These are phyloP conservation scores for Eilema depressum DNA, from an alignment of 2,888 invertebrate species.

Conservation along the genomic window DNA sequence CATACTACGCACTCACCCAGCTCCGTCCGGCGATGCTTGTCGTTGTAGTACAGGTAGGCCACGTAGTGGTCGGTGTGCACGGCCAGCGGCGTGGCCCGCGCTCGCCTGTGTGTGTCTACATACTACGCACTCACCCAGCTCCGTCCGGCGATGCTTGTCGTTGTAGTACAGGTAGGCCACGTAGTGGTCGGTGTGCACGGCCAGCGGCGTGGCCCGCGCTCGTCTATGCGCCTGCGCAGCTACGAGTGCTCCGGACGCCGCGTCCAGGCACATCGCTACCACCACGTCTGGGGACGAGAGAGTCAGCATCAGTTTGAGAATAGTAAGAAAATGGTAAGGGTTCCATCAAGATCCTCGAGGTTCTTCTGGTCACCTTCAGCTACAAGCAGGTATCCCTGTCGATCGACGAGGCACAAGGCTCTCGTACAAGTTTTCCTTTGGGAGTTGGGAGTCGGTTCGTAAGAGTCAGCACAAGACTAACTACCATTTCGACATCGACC, in stretches of 20 bases:
- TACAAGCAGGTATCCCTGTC: no score
- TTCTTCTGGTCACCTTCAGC: no score
- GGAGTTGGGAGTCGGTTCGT: no score
- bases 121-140: conserved; percentile 87
- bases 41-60: conserved; percentile 97
- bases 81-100: conserved; percentile 91
- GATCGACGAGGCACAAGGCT: no score
- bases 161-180: conserved; percentile 97
- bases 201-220: conserved; percentile 92
- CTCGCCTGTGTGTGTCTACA: conserved; percentile 56
- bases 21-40: conserved; percentile 97
- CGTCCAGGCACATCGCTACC: conserved; percentile 95
- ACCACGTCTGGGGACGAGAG: conserved; percentile 88
- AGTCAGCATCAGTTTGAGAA: not conserved
- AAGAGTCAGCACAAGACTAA: no score
- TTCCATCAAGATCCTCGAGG: no score
- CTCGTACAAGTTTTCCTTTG: no score
- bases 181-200: conserved; percentile 98
- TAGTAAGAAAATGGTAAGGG: not conserved
- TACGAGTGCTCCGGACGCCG: conserved; percentile 95
- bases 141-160: conserved; percentile 96
- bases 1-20: conserved; percentile 82
- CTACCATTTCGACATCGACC: no score
- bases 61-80: conserved; percentile 99
- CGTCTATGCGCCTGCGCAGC: conserved; percentile 95